Percentiles rank a stretch among this genome's conserved stretches.
These are phyloP conservation scores for Mimachlamys varia DNA, from an alignment of 2,888 invertebrate species.

Conservation along the genomic window DNA sequence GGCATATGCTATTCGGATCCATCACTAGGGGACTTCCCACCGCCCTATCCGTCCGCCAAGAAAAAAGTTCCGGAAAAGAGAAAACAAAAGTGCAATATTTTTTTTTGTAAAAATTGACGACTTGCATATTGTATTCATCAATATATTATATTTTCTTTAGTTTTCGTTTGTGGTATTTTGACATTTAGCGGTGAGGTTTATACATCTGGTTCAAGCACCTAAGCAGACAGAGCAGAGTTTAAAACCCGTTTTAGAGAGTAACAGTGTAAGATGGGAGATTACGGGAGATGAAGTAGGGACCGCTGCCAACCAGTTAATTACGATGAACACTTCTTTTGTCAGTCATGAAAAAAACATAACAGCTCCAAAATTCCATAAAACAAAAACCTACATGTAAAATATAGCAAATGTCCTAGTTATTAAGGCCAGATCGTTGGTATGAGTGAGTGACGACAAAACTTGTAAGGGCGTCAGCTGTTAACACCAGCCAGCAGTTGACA, in stretches of 20 bases:
- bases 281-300: neutral
- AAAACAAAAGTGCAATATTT: slow-evolving; percentile 42
- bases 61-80: slow-evolving; percentile 47
- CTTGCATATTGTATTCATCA: neutral
- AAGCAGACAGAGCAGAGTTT: slow-evolving; percentile 11
- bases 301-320: slow-evolving; percentile 5
- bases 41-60: slow-evolving; percentile 75
- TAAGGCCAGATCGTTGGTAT: neutral
- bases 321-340: slow-evolving; percentile 17
- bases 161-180: slow-evolving; percentile 20
- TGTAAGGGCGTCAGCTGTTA: neutral
- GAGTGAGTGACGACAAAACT: neutral
- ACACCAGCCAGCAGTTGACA: neutral
- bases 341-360: slow-evolving; percentile 17
- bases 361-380: slow-evolving; percentile 29
- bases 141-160: slow-evolving; percentile 3
- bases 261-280: neutral
- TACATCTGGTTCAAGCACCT: slow-evolving; percentile 24
- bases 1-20: slow-evolving; percentile 94
- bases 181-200: neutral
- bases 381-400: neutral
- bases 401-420: neutral
- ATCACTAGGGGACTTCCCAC: slow-evolving; percentile 90
- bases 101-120: neutral
- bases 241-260: neutral